A percentile compares a stretch with the other conserved stretches of the same genome.
These are phyloP conservation scores for Equus quagga DNA, from an alignment of 2,113 vertebrate species.

Conservation along the genomic window DNA sequence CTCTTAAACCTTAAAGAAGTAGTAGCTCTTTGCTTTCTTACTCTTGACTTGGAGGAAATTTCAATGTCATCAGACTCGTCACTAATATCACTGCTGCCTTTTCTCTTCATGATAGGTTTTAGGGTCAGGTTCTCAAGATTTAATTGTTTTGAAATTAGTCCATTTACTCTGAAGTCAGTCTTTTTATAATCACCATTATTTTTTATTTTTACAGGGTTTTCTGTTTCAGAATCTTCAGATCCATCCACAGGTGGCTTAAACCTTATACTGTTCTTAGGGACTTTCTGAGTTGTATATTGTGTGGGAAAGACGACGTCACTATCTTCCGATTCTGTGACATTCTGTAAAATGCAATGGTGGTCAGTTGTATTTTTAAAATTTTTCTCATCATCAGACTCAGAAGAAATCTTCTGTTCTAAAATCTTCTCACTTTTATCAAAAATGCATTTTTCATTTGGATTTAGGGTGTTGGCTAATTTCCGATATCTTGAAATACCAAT, in stretches of 20 bases:
- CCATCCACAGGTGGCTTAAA: constrained; percentile 34
- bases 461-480: constrained; percentile 53
- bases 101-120: constrained; percentile 60
- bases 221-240: constrained; percentile 67
- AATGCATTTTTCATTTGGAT: constrained; percentile 58
- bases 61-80: constrained; percentile 94
- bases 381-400: constrained; percentile 80
- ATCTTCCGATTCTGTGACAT: constrained; percentile 78
- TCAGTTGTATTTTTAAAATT: constrained; percentile 51
- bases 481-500: neutral
- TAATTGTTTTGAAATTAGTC: constrained; percentile 61
- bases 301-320: constrained; percentile 83
- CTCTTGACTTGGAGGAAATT: constrained; percentile 63
- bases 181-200: constrained; percentile 24
- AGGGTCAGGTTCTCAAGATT: neutral
- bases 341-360: constrained; percentile 56
- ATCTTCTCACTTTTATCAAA: neutral
- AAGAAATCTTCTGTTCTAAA: constrained; percentile 73
- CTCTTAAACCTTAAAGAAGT: constrained; percentile 36
- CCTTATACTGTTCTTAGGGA: constrained; percentile 43
- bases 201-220: constrained; percentile 42
- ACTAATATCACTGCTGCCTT: constrained; percentile 84
- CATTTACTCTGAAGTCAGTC: neutral
- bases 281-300: constrained; percentile 57
- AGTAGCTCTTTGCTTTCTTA: constrained; percentile 61